Evolutionary conservation across 2,113 vertebrate species (phyloP).

Genomic region (Bagarius yarrelli): DNA sequence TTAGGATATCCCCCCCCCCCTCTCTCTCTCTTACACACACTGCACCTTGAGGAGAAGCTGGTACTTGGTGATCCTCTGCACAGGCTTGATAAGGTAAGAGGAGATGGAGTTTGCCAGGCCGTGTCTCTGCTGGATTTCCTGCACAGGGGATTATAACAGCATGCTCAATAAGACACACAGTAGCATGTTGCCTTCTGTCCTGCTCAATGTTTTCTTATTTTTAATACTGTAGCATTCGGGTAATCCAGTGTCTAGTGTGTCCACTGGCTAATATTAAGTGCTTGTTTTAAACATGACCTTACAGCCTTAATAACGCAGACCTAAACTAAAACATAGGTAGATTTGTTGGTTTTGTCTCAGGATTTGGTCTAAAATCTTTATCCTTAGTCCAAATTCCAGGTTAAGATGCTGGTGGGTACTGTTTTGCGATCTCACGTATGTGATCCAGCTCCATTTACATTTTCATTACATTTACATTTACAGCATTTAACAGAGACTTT

Average conservation of each 20-base stretch:
- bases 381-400: neutral
- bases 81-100: constrained; percentile 98
- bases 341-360: neutral
- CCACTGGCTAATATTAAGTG: constrained; percentile 46
- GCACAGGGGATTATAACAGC: constrained; percentile 37
- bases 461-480: too few species aligned
- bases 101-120: constrained; percentile 96
- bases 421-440: neutral
- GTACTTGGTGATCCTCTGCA: constrained; percentile 98
- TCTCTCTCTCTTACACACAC: neutral
- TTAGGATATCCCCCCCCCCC: too few species aligned
- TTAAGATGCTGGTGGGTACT: neutral
- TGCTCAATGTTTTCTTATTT: neutral
- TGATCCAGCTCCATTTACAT: neutral
- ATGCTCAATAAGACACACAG: neutral
- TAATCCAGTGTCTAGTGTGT: constrained; percentile 40
- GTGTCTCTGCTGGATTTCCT: constrained; percentile 96
- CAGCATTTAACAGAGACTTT: too few species aligned
- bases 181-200: constrained; percentile 4
- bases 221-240: neutral
- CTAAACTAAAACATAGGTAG: neutral
- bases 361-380: neutral
- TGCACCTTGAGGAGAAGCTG: constrained; percentile 94
- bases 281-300: neutral
- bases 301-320: neutral